Evolutionary conservation across 2,113 vertebrate species (phyloP), one percentile per base, ranked within the genome.

Genomic region (Eurypyga helias): DNA sequence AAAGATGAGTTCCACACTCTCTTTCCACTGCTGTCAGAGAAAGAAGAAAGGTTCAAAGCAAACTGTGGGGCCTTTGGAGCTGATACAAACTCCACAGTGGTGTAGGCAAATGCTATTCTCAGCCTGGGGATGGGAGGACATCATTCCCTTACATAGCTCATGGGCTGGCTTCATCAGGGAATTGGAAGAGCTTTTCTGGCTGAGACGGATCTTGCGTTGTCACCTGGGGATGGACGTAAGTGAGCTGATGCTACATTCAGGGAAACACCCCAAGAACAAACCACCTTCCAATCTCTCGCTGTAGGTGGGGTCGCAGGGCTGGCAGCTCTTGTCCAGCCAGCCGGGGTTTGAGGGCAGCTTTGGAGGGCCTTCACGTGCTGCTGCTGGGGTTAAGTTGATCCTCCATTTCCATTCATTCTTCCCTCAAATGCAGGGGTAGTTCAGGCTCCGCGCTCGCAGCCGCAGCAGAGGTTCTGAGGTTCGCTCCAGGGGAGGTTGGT

Each of bases 1-100:
- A 76, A 45, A 38, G 16, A 11, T 28, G 29, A 8, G 5, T 71
- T 79, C 79, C 18, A 12, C 0, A 0, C 18, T 43, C 28, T 34
- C 24, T 83, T 43, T 67, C 10, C 65, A 55, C 65, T 46, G 29
- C 45, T 52, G 29, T 36, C 3, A 45, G 4, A 46, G 58, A 28
- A 72, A 46, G 33, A 54, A 49, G n/a, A 77, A 87, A 73, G 17
- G 38, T 62, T 90, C 51, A 66, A n/a, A 86, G 61, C 20, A 75
- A 55, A 18, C 16, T 52, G 13, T 46, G 17, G 17, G 31, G 10
- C 7, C 51, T 90, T 51, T 82, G 34, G 20, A 25, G 36, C 23
- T 70, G 45, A 38, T 65, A 28, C 15, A 65, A 28, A 41, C 3
- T 8, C 18, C 14, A 25, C 15, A 58, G 41, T 41, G 70, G 31